Evolutionary conservation across 2,113 vertebrate species (phyloP).

Genomic region (Petroica traversi): DNA sequence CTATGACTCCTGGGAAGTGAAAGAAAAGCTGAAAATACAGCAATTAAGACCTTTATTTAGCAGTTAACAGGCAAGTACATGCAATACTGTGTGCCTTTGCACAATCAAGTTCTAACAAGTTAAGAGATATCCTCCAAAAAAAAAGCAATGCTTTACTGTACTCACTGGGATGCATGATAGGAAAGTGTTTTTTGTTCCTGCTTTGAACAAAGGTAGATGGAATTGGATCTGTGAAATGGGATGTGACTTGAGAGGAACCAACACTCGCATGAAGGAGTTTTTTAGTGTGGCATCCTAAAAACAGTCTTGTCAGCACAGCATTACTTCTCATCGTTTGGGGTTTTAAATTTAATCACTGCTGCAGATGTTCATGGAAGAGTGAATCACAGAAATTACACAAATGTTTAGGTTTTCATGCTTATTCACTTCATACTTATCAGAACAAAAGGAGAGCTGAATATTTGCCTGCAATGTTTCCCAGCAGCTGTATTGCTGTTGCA

Average conservation of each 20-base stretch:
- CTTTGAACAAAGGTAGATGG: not conserved
- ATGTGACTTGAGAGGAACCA: not conserved
- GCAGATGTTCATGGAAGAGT: not conserved
- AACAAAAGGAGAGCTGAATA: not conserved
- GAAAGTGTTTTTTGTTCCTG: not conserved
- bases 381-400: not conserved
- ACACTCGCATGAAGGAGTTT: not conserved
- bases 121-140: not conserved
- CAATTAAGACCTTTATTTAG: constrained; percentile 12
- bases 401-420: not conserved
- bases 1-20: not conserved
- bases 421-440: not conserved
- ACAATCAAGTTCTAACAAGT: constrained; percentile 15
- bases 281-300: not conserved
- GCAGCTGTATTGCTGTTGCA: not conserved
- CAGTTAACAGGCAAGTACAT: not conserved
- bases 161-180: not conserved
- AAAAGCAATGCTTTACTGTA: not conserved
- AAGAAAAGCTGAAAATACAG: not conserved
- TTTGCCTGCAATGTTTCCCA: not conserved
- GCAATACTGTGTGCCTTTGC: not conserved
- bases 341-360: not conserved
- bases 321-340: not conserved
- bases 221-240: not conserved
- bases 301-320: not conserved